Base-by-base conservation (phyloP, 2,113 vertebrate species). In the Centropus unirufus region DNA sequence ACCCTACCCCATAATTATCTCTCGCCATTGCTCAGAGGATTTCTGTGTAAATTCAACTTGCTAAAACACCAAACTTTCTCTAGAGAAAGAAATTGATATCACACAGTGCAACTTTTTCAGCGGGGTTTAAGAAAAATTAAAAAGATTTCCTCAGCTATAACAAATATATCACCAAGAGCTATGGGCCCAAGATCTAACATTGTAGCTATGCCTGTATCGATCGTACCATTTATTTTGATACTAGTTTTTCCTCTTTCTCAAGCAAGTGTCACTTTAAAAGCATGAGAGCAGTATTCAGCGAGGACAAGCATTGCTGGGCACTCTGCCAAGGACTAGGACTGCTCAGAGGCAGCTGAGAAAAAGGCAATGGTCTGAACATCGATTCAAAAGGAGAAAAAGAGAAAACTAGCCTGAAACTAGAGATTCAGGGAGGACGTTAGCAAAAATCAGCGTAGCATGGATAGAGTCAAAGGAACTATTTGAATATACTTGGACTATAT, bases 271-370 rank as follows among this genome's bases (percentile, higher is more conserved):
- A 89, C 61, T 83, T 95, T 83, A 89, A 89, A 88, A 86, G 34
- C 49, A 34, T 15, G 27, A 1, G 9, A 93, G 87, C 0, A 5
- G 64, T 74, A 75, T 94, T 86, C 80, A 76, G 75, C 70, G 64
- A 90, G 85, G 86, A 75, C 84, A 95, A 92, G 87, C 66, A 66
- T 44, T 64, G 82, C 67, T 11, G 32, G 92, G 88, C 82, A 55
- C n/a, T 75, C 57, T 83, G 83, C 83, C 92, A 87, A 88, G 47
- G 47, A 70, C 59, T 63, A 18, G 24, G 68, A 92, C 80, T 51
- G 79, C 39, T 91, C 70, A 79, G 39, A 89, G 66, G 63, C 67
- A 96, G 87, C 74, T 83, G 67, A 89, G 80, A 72, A 92, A 92
- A 87, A 92, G 7, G 55, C 49, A 93, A 49, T 0, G 0, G 74